Conservation (phyloP, 2,888 invertebrate species). For the Ischnus inquisitorius region DNA sequence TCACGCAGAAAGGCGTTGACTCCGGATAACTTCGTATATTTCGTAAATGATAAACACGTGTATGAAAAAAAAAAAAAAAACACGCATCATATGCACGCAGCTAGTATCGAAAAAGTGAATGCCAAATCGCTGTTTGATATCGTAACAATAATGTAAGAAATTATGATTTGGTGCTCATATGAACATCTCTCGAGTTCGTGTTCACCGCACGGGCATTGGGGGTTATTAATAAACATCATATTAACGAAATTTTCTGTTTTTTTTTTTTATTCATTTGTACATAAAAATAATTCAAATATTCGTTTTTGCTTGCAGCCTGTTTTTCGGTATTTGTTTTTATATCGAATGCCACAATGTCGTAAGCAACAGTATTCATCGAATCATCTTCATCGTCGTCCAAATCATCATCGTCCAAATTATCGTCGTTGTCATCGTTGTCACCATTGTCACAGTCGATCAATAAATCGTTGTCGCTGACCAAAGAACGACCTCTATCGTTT, state of each 20-base stretch:
- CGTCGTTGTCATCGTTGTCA: too few relatives aligned
- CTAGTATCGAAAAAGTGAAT: constrained; percentile 45
- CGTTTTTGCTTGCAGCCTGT: constrained; percentile 80
- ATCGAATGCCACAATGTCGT: constrained; percentile 78
- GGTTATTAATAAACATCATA: constrained; percentile 61
- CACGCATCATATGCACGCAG: constrained; percentile 30
- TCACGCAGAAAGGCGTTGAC: not conserved
- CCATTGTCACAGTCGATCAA: constrained; percentile 88
- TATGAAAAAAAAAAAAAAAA: constrained; percentile 27
- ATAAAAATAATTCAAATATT: constrained; percentile 80
- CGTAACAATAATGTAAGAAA: constrained; percentile 42
- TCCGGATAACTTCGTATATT: constrained; percentile 55
- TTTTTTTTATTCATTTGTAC: constrained; percentile 15
- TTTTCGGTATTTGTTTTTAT: constrained; percentile 80
- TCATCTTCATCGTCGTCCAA: constrained; percentile 88
- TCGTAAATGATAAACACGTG: constrained; percentile 48
- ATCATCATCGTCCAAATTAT: constrained; percentile 86
- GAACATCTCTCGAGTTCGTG: constrained; percentile 18
- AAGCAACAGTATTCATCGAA: constrained; percentile 80
- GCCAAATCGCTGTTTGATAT: constrained; percentile 50
- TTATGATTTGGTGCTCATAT: constrained; percentile 60
- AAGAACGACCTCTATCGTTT: constrained; percentile 80
- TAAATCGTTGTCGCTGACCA: constrained; percentile 86
- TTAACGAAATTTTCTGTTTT: constrained; percentile 57
- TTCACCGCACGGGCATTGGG: constrained; percentile 14